Evolutionary conservation across 2,888 invertebrate species (phyloP).

Genomic region (Tenthredo mesomela): DNA sequence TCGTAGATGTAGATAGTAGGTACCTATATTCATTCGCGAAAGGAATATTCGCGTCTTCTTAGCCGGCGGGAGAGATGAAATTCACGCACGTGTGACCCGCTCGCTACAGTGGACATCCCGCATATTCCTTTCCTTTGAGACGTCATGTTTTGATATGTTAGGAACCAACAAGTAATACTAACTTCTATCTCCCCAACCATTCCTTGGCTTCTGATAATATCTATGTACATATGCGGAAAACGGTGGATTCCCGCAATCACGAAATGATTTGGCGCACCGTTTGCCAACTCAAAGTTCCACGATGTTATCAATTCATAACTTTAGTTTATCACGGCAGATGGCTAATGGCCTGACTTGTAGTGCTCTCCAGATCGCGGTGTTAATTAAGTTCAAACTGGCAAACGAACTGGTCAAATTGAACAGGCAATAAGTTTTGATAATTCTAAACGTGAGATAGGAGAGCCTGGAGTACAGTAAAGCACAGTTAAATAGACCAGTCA

Average conservation of each 20-base stretch:
- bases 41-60: background rate
- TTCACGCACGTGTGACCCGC: conserved; percentile 27
- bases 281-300: background rate
- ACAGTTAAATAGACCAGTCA: conserved; percentile 3
- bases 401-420: conserved; percentile 38
- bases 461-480: conserved; percentile 15
- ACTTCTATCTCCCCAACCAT: background rate
- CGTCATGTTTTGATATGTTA: conserved; percentile 7
- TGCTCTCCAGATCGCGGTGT: conserved; percentile 6
- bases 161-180: background rate
- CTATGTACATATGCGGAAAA: background rate
- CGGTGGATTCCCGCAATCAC: conserved; percentile 18
- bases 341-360: conserved; percentile 30
- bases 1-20: conserved; percentile 2
- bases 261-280: conserved; percentile 17
- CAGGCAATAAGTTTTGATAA: conserved; percentile 5
- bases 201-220: background rate
- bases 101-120: conserved; percentile 16
- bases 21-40: background rate
- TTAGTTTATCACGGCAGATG: conserved; percentile 24
- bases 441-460: conserved; percentile 17
- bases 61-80: background rate
- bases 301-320: conserved; percentile 40
- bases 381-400: conserved; percentile 20
- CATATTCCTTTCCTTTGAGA: conserved; percentile 16